A percentile compares a stretch with the other conserved stretches of the same genome.
Conservation (phyloP, 2,888 invertebrate species). For the Heliconius hortense region DNA sequence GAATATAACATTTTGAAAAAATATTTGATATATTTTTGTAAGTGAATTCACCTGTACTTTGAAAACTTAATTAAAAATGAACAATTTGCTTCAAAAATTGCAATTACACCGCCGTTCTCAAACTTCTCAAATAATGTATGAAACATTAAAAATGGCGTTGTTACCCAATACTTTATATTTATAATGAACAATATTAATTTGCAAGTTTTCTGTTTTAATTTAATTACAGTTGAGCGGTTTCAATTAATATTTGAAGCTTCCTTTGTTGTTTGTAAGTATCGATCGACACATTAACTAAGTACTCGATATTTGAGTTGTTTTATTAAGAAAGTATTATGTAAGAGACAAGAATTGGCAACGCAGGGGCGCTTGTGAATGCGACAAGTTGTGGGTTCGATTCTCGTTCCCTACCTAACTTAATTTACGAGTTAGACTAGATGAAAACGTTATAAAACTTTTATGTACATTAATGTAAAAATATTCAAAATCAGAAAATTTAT, state of each 20-base stretch:
- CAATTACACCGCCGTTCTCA: neutral
- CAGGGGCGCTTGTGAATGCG: too few relatives aligned
- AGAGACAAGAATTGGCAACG: too few relatives aligned
- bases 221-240: conserved; percentile 22
- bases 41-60: neutral
- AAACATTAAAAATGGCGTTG: conserved; percentile 9
- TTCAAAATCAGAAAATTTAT: too few relatives aligned
- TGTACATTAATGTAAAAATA: too few relatives aligned
- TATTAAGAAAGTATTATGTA: neutral
- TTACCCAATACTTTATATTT: conserved; percentile 17
- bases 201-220: conserved; percentile 19
- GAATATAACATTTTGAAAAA: neutral
- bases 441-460: too few relatives aligned
- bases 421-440: neutral
- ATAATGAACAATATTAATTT: conserved; percentile 22
- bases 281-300: conserved; percentile 4
- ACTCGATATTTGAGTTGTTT: neutral
- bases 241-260: conserved; percentile 23
- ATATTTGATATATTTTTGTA: neutral
- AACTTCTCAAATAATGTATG: conserved; percentile 4
- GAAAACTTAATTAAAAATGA: neutral
- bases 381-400: neutral
- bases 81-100: conserved; percentile 2
- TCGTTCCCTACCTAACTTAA: too few relatives aligned
- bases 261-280: conserved; percentile 19